phyloP scores from a whole-genome alignment of 2,888 invertebrate genomes.

The Oasisia sp. region DNA sequence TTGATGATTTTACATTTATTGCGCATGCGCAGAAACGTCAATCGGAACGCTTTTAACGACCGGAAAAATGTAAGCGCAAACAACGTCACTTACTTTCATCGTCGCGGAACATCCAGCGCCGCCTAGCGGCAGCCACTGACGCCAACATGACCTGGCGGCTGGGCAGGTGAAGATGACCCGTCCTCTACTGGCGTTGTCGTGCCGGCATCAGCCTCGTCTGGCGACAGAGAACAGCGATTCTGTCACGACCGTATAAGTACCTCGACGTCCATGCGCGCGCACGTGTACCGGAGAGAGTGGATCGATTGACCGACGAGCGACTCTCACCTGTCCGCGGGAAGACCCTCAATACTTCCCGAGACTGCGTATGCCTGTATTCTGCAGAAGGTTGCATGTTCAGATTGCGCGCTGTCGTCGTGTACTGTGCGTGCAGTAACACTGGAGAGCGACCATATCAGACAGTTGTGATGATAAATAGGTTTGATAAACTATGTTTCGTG shows the following conservation, averaged over 20 bases:
- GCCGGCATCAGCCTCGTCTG: slow-evolving; percentile 4
- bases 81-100: slow-evolving; percentile 20
- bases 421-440: background rate
- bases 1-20: no score
- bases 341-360: background rate
- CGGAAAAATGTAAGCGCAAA: no score
- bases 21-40: no score
- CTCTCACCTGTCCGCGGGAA: background rate
- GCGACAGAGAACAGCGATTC: background rate
- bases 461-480: background rate
- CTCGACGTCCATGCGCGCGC: background rate
- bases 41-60: no score
- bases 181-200: background rate
- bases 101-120: slow-evolving; percentile 12
- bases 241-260: background rate
- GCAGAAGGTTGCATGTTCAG: background rate
- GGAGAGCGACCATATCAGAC: background rate
- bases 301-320: background rate
- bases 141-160: slow-evolving; percentile 6
- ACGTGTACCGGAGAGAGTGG: background rate
- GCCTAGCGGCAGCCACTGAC: slow-evolving; percentile 18
- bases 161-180: background rate
- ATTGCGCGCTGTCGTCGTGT: background rate
- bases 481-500: background rate
- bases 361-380: no score